Evolutionary conservation across 2,888 invertebrate genomes (phyloP).

Genomic region (Hypsopygia costalis): DNA sequence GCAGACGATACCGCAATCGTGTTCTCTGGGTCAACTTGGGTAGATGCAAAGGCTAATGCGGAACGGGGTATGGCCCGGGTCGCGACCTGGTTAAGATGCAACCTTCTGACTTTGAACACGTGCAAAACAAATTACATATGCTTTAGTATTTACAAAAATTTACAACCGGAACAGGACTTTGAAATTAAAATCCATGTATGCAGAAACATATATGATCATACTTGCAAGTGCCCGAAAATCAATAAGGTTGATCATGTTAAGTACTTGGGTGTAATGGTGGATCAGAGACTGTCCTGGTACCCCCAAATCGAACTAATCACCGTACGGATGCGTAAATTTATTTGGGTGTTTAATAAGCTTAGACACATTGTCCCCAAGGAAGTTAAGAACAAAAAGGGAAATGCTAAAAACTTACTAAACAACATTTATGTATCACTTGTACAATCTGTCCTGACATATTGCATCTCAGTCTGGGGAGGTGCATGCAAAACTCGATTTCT

Average conservation of each 20-base stretch:
- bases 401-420: too few species aligned
- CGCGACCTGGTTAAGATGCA: neutral
- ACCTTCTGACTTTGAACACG: neutral
- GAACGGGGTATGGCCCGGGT: neutral
- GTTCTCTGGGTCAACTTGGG: neutral
- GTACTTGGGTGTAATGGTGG: neutral
- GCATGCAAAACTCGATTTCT: neutral
- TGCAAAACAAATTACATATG: conserved; percentile 7
- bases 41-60: neutral
- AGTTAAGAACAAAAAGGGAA: too few species aligned
- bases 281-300: neutral
- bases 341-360: neutral
- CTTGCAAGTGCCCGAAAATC: conserved; percentile 1
- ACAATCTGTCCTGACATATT: neutral
- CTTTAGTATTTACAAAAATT: neutral
- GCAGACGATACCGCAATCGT: conserved; percentile 2
- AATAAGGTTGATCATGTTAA: neutral
- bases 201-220: neutral
- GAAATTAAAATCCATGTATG: conserved; percentile 1
- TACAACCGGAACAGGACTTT: neutral
- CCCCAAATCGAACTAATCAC: neutral
- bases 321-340: neutral
- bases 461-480: neutral
- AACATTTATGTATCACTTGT: too few species aligned
- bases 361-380: neutral